Conservation (phyloP, 1,140 invertebrate species). For the Drosophila eugracilis region DNA sequence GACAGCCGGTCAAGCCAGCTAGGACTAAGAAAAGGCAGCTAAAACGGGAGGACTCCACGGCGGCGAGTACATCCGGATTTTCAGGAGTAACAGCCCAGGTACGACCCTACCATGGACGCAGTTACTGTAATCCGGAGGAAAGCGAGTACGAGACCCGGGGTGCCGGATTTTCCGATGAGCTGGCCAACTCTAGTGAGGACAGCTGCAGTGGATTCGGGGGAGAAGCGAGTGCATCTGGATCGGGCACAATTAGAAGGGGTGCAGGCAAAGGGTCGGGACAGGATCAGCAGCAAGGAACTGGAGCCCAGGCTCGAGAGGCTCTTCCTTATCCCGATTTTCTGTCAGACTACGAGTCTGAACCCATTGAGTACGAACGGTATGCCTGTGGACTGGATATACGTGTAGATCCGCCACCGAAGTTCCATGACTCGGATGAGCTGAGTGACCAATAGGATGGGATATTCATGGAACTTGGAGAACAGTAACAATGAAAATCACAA, state of each 20-base stretch:
- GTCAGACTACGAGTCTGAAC: conserved; percentile 81
- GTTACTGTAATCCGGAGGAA: conserved; percentile 79
- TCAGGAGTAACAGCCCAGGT: conserved; percentile 8
- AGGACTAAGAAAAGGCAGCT: conserved; percentile 81
- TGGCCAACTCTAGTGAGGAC: conserved; percentile 83
- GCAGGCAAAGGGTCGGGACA: conserved; percentile 11
- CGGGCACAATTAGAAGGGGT: conserved; percentile 66
- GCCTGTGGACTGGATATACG: conserved; percentile 78
- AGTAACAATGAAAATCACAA: neutral
- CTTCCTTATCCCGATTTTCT: conserved; percentile 83
- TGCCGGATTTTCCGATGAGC: conserved; percentile 76
- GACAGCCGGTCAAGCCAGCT: conserved; percentile 80
- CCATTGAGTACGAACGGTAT: conserved; percentile 81
- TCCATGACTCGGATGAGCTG: conserved; percentile 78
- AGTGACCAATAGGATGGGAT: conserved; percentile 67
- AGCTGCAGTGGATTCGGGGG: conserved; percentile 63
- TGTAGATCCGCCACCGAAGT: conserved; percentile 83
- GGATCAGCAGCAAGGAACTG: neutral
- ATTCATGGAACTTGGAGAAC: neutral
- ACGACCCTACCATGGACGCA: conserved; percentile 71
- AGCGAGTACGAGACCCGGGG: conserved; percentile 75
- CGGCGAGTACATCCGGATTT: conserved; percentile 31
- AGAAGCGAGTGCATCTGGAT: conserved; percentile 27
- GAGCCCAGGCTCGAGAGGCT: conserved; percentile 36
- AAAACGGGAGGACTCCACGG: conserved; percentile 78